phyloP scores from a whole-genome alignment of 2,113 vertebrate genomes.

The Madoqua kirkii region DNA sequence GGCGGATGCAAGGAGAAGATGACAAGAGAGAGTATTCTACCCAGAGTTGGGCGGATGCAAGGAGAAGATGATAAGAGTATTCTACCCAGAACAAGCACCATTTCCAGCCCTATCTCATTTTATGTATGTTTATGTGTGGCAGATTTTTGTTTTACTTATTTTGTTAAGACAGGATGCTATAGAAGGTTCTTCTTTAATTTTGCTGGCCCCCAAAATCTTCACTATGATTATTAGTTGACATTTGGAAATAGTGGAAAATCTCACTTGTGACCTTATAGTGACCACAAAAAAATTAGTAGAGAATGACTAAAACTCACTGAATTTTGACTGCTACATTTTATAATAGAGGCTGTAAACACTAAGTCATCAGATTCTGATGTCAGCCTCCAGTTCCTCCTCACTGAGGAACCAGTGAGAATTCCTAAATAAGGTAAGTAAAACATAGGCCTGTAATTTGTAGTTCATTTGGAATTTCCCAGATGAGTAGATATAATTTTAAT shows the following conservation, averaged over 20 bases:
- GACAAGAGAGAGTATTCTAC: too few species aligned
- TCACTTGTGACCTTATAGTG: slow-evolving; percentile 3
- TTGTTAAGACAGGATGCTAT: background rate
- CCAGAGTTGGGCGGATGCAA: background rate
- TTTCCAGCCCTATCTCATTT: background rate
- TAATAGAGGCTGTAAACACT: background rate
- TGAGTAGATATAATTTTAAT: background rate
- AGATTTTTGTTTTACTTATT: background rate
- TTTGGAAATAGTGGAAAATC: background rate
- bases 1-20: background rate
- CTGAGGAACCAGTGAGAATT: background rate
- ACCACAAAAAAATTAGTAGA: slow-evolving; percentile 12
- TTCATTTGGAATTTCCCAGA: background rate
- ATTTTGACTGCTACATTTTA: background rate
- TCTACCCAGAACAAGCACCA: background rate
- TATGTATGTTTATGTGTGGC: background rate
- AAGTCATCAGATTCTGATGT: background rate
- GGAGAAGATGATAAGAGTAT: background rate
- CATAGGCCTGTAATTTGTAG: background rate
- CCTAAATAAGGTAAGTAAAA: background rate
- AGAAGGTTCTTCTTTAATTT: slow-evolving; percentile 23
- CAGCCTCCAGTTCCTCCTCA: background rate
- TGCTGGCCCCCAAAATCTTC: background rate
- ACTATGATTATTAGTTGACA: background rate
- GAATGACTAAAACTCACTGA: background rate